Conservation (phyloP, 2,113 vertebrate species). For the Ellobius talpinus region DNA sequence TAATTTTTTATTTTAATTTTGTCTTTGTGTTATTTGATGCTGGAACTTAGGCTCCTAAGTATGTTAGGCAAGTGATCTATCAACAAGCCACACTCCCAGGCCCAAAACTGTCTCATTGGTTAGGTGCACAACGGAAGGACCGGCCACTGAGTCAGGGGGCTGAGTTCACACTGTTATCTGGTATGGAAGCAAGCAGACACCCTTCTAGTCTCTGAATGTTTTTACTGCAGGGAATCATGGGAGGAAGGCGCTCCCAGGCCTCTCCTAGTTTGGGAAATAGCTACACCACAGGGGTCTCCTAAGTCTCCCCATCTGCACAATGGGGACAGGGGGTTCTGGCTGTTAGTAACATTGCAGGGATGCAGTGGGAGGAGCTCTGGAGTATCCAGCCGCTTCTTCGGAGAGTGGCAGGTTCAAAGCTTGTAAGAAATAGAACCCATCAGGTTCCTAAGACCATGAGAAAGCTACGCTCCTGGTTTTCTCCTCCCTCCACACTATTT, state of each 20-base stretch:
- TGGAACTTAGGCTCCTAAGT: neutral
- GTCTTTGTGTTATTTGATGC: neutral
- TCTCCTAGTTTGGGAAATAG: neutral
- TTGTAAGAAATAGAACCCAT: neutral
- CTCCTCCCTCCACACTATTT: neutral
- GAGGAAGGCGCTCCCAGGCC: neutral
- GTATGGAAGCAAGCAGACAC: neutral
- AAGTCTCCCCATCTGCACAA: constrained; percentile 55
- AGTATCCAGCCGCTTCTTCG: neutral
- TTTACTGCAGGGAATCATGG: neutral
- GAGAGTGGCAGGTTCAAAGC: neutral
- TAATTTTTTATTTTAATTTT: neutral
- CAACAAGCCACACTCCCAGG: neutral
- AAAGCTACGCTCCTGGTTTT: neutral
- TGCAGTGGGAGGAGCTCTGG: neutral
- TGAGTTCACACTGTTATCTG: neutral
- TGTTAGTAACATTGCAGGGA: neutral
- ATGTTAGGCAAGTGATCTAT: neutral
- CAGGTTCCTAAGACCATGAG: neutral
- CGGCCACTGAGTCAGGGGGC: neutral
- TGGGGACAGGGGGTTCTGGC: neutral
- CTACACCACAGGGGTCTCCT: neutral
- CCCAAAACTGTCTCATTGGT: neutral
- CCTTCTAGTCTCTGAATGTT: neutral
- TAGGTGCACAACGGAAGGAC: neutral